Conservation (phyloP, 1,140 invertebrate species). For the Tetraneura akinire region DNA sequence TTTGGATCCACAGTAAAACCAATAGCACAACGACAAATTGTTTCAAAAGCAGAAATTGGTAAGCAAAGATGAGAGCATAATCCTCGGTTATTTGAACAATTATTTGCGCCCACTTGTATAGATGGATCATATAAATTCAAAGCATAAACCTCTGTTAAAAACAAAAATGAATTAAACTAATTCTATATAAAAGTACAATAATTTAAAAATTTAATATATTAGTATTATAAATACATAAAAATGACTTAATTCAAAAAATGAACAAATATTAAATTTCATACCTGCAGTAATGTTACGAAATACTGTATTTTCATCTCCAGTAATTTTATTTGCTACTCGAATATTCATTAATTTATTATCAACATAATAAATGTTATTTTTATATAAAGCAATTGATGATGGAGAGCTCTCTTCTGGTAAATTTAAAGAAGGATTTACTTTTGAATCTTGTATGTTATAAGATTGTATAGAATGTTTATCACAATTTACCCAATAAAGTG, state of each 20-base stretch:
- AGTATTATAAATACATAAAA: too few species aligned
- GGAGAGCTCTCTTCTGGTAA: constrained; percentile 57
- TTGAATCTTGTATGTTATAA: constrained; percentile 63
- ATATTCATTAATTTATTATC: constrained; percentile 64
- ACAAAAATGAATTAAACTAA: too few species aligned
- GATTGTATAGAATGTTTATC: constrained; percentile 68
- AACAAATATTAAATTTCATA: neutral
- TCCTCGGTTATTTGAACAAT: constrained; percentile 64
- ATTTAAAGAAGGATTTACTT: constrained; percentile 59
- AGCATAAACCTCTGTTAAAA: constrained; percentile 65
- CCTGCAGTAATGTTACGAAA: constrained; percentile 58
- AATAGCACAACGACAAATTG: constrained; percentile 74
- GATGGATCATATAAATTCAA: constrained; percentile 72
- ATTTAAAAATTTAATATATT: too few species aligned
- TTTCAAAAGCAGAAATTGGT: constrained; percentile 63
- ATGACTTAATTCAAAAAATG: too few species aligned
- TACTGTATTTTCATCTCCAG: constrained; percentile 57
- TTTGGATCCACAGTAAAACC: constrained; percentile 68
- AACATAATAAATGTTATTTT: constrained; percentile 65
- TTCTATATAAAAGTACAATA: too few species aligned
- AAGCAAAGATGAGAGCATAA: constrained; percentile 80
- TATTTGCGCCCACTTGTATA: constrained; percentile 64
- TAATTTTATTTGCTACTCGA: constrained; percentile 63
- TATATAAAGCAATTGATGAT: constrained; percentile 65
- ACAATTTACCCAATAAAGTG: constrained; percentile 73